Evolutionary conservation across 2,888 invertebrate genomes (phyloP).

Genomic region (Smittia sp.): DNA sequence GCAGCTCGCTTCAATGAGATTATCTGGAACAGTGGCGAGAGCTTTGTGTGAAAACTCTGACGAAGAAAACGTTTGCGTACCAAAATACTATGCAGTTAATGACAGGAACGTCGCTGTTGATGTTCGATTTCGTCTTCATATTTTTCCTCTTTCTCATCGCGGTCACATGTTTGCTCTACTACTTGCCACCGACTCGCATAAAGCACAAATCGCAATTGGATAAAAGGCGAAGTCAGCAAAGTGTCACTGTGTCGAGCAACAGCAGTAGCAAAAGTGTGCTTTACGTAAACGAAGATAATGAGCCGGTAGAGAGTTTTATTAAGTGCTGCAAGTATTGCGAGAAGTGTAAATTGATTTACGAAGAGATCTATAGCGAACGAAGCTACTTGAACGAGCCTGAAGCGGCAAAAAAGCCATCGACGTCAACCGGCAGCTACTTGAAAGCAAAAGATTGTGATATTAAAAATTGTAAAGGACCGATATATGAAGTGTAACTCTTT

Average conservation of each 20-base stretch:
- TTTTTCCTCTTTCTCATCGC: conserved; percentile 82
- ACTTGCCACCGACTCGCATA: conserved; percentile 61
- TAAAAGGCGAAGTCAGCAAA: conserved; percentile 34
- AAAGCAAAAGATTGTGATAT: conserved; percentile 45
- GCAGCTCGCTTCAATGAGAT: neutral
- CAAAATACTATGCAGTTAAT: conserved; percentile 67
- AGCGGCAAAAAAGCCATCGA: neutral
- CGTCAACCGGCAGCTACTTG: conserved; percentile 43
- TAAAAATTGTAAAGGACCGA: conserved; percentile 45
- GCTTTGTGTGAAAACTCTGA: neutral
- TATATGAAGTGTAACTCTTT: conserved; percentile 44
- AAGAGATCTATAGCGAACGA: conserved; percentile 38
- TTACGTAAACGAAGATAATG: conserved; percentile 33
- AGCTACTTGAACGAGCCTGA: neutral
- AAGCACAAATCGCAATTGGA: conserved; percentile 38
- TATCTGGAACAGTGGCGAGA: neutral
- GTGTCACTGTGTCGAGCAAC: conserved; percentile 31
- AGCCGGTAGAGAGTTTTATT: conserved; percentile 40
- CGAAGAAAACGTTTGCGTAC: neutral
- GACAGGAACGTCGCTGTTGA: conserved; percentile 65
- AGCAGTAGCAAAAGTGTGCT: conserved; percentile 39
- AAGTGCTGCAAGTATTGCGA: conserved; percentile 39
- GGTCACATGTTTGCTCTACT: conserved; percentile 78
- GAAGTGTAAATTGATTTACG: conserved; percentile 40
- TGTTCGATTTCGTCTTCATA: conserved; percentile 85